phyloP scores from a whole-genome alignment of 37 sponge, comb jelly and placozoan genomes.

The Halichondria panicea region DNA sequence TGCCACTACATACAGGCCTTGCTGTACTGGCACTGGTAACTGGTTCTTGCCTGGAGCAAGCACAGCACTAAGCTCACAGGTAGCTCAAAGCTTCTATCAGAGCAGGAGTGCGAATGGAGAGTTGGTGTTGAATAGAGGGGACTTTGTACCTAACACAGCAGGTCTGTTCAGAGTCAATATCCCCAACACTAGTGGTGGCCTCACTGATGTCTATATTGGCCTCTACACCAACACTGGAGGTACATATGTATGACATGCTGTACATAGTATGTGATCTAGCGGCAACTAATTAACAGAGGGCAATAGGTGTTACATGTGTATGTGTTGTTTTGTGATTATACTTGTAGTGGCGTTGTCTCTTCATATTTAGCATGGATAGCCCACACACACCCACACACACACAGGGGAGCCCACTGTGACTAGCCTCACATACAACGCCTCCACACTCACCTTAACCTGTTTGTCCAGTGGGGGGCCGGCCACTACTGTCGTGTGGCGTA shows the following conservation, averaged over 20 bases:
- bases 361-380: too few relatives aligned
- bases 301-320: too few relatives aligned
- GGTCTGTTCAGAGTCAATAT: background rate
- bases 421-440: background rate
- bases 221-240: conserved; percentile 1
- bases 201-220: conserved; percentile 3
- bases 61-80: too few relatives aligned
- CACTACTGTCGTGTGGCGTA: background rate
- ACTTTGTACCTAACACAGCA: background rate
- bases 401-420: background rate
- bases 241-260: too few relatives aligned
- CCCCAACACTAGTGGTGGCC: background rate
- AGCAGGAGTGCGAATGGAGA: background rate
- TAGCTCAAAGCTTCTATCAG: too few relatives aligned
- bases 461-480: conserved; percentile 19
- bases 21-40: background rate
- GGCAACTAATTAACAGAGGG: too few relatives aligned
- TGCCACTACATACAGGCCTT: background rate
- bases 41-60: background rate
- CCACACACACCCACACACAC: too few relatives aligned
- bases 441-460: conserved; percentile 19
- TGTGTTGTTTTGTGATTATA: too few relatives aligned
- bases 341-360: too few relatives aligned
- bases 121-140: background rate
- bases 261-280: too few relatives aligned